phyloP scores from a whole-genome alignment of 1,140 invertebrate species.

The Laupala kohalensis region DNA sequence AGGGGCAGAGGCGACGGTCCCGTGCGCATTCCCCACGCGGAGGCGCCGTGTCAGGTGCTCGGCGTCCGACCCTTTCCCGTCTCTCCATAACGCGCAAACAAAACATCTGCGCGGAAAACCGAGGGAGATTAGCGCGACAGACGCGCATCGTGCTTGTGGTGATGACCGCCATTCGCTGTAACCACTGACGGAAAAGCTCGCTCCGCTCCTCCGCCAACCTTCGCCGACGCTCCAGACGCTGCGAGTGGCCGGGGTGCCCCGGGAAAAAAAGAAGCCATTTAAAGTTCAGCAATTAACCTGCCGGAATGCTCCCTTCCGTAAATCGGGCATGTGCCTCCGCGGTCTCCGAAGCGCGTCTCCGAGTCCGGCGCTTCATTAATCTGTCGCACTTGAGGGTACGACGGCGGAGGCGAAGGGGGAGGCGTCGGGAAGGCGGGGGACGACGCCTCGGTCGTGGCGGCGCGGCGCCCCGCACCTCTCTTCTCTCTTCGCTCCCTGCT shows the following conservation, averaged over 20 bases:
- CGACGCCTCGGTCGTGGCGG: too few relatives aligned
- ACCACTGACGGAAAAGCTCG: too few relatives aligned
- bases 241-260: too few relatives aligned
- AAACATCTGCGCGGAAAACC: not conserved
- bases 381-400: slow-evolving; percentile 6
- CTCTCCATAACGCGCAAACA: not conserved
- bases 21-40: not conserved
- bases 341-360: not conserved
- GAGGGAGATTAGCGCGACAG: not conserved
- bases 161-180: too few relatives aligned
- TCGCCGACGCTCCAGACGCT: too few relatives aligned
- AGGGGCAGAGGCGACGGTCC: not conserved
- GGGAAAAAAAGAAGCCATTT: not conserved
- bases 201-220: too few relatives aligned
- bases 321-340: not conserved
- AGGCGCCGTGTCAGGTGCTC: not conserved
- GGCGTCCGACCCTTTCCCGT: not conserved
- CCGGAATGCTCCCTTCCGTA: not conserved
- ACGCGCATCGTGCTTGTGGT: not conserved
- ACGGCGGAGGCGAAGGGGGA: not conserved
- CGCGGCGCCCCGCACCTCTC: not conserved
- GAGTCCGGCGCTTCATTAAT: slow-evolving; percentile 6
- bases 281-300: not conserved
- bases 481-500: not conserved
- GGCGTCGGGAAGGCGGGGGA: not conserved